Evolutionary conservation across 2,113 vertebrate species (phyloP), one percentile per base, ranked within the genome.

Genomic region (Tetrao urogallus): DNA sequence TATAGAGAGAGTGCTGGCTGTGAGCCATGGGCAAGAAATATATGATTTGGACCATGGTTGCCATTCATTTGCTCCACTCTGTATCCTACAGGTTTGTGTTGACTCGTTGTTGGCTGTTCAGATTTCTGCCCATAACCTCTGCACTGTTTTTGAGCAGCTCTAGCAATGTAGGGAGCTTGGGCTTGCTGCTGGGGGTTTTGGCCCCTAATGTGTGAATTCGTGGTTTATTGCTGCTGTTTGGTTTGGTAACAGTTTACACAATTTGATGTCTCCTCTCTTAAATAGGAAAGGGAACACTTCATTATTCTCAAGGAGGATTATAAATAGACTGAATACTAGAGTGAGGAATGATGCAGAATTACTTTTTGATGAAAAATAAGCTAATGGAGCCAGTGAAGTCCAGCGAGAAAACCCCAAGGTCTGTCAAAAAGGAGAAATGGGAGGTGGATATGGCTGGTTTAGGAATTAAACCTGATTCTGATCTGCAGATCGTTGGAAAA

Each of bases 221-320:
- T 19, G 20, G 5, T 76, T 73, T 28, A 48, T 75, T 11, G 0
- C 64, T 63, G 67, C 6, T 6, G 13, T 77, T 86, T 25, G 57
- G 27, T 72, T 66, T 36, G 22, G 36, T 76, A 25, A 76, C 70
- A 76, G 32, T 52, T 63, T 32, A 10, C 32, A 4, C 2, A 30
- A 58, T 65, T 96, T 15, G 40, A 9, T 74, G 27, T 73, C 17
- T 92, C 50, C 47, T 86, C 6, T 20, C 24, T 83, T 52, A 93
- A 93, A 73, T 4, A 2, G 17, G 13, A 56, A 71, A n/a, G 72
- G 60, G 50, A 93, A 89, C 57, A 28, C 28, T 89, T 80, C 15
- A 3, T 11, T 86, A 2, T 36, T 18, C 56, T 1, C 8, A 56
- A 27, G 36, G 36, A 36, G n/a, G 8, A 16, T 43, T 45, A 11